Base-by-base conservation (phyloP, 2,797 vertebrate species). In the Schizopygopsis malacanthus region DNA sequence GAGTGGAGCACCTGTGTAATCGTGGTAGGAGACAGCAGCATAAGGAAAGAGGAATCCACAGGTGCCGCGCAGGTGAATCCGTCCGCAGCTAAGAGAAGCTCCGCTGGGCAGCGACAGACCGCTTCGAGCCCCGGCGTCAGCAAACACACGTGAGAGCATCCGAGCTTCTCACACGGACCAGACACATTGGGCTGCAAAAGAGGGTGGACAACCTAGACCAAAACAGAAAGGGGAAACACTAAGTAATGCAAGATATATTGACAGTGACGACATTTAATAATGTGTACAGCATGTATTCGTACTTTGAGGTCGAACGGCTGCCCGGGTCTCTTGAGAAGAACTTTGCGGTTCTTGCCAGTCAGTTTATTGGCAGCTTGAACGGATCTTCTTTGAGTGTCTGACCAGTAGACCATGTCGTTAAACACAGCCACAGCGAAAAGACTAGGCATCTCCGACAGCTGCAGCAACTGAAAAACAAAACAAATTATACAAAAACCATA, bases 271-370 rank as follows among this genome's bases (percentile, higher is more conserved):
- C 25, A 43, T 2, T 20, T 37, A 56, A 11, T 28, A 11, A 16
- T 39, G 79, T 11, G 43, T 71, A 28, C 72, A 72, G 37, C 3
- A 25, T 12, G 33, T 1, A 86, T 9, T 59, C 91, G 89, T 89
- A 97, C 98, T 94, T 96, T 97, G 0, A 99, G 93, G 72, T 95
- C 96, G 1, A 96, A 97, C 0, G 98, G 97, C 85, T 97, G 96
- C 8, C 96, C 96, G 0, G 94, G 96, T 87, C 95, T 94, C 90
- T 98, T 99, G 16, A 98, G 91, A 33, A 99, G 91, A 63, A 96
- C 92, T 0, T 92, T 94, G 59, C 95, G 94, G 88, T 96, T 94
- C 93, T 98, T 99, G 84, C 97, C 97, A 0, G 94, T 97, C 85
- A 78, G 89, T 90, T 98, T 98, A 89, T 96, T 91, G 39, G 96